Evolutionary conservation across 2,113 vertebrate species (phyloP).

Genomic region (Plecturocebus donacophilus): DNA sequence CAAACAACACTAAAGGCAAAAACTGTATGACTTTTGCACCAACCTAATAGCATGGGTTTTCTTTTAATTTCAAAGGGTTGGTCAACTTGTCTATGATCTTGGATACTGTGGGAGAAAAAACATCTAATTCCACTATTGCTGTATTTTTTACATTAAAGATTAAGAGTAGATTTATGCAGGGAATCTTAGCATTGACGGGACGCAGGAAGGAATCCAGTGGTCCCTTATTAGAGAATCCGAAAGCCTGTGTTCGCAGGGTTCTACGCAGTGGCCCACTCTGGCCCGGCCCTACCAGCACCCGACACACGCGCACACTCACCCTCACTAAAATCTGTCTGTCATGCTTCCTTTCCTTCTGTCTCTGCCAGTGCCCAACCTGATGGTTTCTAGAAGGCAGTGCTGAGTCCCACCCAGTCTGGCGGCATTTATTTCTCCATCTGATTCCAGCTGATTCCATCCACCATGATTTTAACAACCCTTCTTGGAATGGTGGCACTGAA

Average conservation of each 20-base stretch:
- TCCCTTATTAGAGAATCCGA: background rate
- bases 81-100: background rate
- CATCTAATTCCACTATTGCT: background rate
- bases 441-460: background rate
- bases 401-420: too few species aligned
- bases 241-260: fast-evolving
- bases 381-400: background rate
- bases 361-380: background rate
- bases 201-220: background rate
- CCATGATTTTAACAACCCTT: background rate
- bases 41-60: background rate
- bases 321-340: background rate
- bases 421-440: background rate
- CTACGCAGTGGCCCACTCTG: background rate
- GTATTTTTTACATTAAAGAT: background rate
- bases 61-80: background rate
- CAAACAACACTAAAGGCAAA: too few species aligned
- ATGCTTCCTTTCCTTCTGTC: background rate
- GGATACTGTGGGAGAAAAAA: background rate
- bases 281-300: background rate
- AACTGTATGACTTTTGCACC: too few species aligned
- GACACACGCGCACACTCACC: too few species aligned
- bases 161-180: background rate
- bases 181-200: background rate
- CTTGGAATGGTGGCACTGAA: background rate